Base-by-base conservation (phyloP, 1,140 invertebrate species). In the Achatina immaculata region DNA sequence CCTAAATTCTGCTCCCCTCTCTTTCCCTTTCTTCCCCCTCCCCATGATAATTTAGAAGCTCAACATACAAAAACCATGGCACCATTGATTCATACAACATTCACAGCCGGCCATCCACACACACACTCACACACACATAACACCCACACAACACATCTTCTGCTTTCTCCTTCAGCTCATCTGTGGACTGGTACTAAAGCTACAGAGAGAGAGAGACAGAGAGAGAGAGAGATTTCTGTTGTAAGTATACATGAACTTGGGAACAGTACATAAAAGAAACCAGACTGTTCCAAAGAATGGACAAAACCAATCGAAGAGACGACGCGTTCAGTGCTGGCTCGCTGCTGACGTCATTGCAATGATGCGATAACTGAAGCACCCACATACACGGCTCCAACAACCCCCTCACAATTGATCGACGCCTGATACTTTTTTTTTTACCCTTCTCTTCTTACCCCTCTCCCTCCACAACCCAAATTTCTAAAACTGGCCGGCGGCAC, bases 121-220 rank as follows among this genome's bases (percentile, higher is more conserved):
- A 40, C 45, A 40, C 38, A 11, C 7, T 24, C 11, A 19, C 16
- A 43, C n/a, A n/a, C n/a, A 31, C 40, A 43, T 28, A 73, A 16
- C 24, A 28, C 7, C n/a, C 0, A 11, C 2, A 31, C 71, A 40
- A 16, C 28, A 9, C 28, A 42, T n/a, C 40, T 36, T 11, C 45
- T 3, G n/a, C 36, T 21, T 19, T 21, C n/a, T 14, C n/a, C n/a
- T 73, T 28, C 40, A 11, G 40, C 43, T 42, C n/a, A n/a, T 40
- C 31, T 28, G 34, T 2, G 4, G 34, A 36, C 9, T 31, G 45
- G 16, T 14, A 73, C 16, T 6, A 36, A 45, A 68, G 36, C 34
- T 14, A 74, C n/a, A 74, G 42, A 74, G 40, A 48, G 43, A 74
- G 40, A 74, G n/a, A 48, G n/a, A 74, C 31, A 74, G n/a, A 31